These are phyloP conservation scores for Cryptus viduatorius DNA, from an alignment of 2,888 invertebrate genomes.

Conservation along the genomic window DNA sequence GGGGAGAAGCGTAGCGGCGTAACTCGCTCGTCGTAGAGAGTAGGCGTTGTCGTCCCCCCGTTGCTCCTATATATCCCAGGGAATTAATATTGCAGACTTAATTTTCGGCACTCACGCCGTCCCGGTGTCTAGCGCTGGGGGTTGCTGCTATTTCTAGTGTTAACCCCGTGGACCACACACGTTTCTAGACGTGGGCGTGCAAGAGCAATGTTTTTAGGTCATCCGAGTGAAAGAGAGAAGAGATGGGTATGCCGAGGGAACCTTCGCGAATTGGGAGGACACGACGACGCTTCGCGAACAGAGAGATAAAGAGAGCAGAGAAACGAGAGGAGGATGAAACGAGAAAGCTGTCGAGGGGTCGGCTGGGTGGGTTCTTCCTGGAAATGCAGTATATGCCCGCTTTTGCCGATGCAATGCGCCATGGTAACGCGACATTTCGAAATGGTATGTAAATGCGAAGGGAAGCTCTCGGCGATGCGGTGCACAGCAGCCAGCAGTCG, in stretches of 20 bases:
- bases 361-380: slow-evolving; percentile 14
- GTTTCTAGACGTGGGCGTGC: not conserved
- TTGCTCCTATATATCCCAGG: slow-evolving; percentile 58
- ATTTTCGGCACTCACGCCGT: slow-evolving; percentile 74
- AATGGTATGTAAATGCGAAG: slow-evolving; percentile 57
- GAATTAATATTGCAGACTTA: slow-evolving; percentile 81
- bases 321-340: not conserved
- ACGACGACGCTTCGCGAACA: slow-evolving; percentile 8
- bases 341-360: slow-evolving; percentile 22
- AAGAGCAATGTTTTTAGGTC: slow-evolving; percentile 56
- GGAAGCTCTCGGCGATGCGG: slow-evolving; percentile 36
- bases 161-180: slow-evolving; percentile 16
- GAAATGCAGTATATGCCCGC: slow-evolving; percentile 18
- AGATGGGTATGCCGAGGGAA: not conserved
- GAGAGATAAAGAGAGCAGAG: not conserved
- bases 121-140: slow-evolving; percentile 36
- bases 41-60: slow-evolving; percentile 55
- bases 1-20: slow-evolving; percentile 39
- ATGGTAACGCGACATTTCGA: slow-evolving; percentile 48
- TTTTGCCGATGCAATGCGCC: slow-evolving; percentile 40
- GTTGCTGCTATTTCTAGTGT: slow-evolving; percentile 14
- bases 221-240: slow-evolving; percentile 39
- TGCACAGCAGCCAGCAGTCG: slow-evolving; percentile 14
- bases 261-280: not conserved
- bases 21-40: slow-evolving; percentile 59